Conservation (phyloP, 92 coral and sea anemone genomes). For the Umimayanthus chanpuru region DNA sequence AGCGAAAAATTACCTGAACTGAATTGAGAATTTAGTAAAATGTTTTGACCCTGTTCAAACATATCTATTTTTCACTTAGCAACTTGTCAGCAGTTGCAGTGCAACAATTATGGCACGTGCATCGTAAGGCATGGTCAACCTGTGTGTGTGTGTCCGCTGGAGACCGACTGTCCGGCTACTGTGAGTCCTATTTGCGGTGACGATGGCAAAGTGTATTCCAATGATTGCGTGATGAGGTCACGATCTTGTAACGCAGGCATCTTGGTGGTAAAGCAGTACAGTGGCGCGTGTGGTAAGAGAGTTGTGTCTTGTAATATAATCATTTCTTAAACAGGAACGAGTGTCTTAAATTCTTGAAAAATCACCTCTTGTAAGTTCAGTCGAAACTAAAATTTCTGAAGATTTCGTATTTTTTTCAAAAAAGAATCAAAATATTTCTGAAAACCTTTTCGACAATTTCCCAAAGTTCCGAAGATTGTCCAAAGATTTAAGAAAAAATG, state of each 20-base stretch:
- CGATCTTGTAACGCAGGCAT: conserved; percentile 66
- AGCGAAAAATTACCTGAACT: no score
- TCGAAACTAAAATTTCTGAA: no score
- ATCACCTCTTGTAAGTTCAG: no score
- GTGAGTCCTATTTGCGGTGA: conserved; percentile 80
- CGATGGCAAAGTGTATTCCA: conserved; percentile 66
- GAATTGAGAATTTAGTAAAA: no score
- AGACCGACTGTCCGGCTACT: conserved; percentile 55
- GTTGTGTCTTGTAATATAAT: not conserved
- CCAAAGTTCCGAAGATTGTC: no score
- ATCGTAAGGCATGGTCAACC: conserved; percentile 52
- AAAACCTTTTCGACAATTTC: no score
- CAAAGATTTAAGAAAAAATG: no score
- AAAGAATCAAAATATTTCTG: no score
- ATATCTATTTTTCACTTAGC: conserved; percentile 27
- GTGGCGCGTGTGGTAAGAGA: conserved; percentile 82
- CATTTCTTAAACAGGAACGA: no score
- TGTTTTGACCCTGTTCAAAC: not conserved
- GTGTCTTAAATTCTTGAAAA: no score
- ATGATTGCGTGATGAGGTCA: conserved; percentile 74
- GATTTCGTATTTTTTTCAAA: no score
- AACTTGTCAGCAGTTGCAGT: conserved; percentile 66
- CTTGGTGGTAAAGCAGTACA: conserved; percentile 59
- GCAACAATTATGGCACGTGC: conserved; percentile 71
- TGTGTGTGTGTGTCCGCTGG: conserved; percentile 77